These are phyloP conservation scores for Myiothlypis chrysogaster DNA, from an alignment of 2,797 vertebrate species.

Conservation along the genomic window DNA sequence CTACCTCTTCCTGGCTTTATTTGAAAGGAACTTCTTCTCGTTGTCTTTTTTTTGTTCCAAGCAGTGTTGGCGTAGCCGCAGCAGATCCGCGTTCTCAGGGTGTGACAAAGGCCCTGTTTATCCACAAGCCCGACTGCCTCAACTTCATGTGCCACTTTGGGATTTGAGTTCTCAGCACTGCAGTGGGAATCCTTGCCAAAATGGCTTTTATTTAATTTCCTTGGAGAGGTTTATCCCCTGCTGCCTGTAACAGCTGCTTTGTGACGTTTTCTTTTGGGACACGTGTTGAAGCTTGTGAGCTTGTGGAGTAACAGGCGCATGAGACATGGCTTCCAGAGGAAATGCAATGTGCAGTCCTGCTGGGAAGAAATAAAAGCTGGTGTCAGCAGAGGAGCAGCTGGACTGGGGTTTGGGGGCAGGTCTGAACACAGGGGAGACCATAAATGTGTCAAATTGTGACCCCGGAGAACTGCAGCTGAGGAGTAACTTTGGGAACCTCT, in stretches of 20 bases:
- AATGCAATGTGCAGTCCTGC: neutral
- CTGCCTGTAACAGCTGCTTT: neutral
- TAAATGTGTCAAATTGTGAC: neutral
- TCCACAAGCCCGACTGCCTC: neutral
- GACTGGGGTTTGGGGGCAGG: neutral
- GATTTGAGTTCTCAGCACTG: neutral
- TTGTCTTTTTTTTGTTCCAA: neutral
- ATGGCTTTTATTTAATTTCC: neutral
- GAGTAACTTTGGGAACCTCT: neutral
- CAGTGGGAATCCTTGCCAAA: neutral
- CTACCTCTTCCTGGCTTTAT: neutral
- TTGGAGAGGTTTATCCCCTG: neutral
- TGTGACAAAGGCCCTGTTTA: neutral
- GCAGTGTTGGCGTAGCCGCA: neutral
- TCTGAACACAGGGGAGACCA: neutral
- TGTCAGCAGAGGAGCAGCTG: neutral
- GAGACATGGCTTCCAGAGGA: neutral
- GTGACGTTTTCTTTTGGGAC: neutral
- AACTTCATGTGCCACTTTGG: neutral
- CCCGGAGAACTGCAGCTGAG: neutral
- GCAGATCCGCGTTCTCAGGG: neutral
- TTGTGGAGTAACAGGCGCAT: neutral
- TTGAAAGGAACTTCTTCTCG: neutral
- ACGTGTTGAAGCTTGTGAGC: neutral
- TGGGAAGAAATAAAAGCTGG: neutral